Evolutionary conservation across 2,888 invertebrate species (phyloP).

Genomic region (Syrphus vitripennis): DNA sequence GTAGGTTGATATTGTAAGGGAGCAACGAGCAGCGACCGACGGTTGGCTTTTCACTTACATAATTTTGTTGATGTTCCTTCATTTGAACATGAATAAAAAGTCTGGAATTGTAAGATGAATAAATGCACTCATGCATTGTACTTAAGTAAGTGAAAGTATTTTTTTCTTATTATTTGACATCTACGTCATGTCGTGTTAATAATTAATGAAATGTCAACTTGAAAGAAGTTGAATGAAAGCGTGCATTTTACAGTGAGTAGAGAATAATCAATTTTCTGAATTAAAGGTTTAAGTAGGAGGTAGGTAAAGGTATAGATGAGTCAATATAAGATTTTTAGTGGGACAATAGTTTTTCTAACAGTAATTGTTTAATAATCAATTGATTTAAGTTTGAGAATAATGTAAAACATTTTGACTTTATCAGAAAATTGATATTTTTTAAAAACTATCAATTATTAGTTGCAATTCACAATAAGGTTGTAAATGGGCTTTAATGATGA

Average conservation of each 20-base stretch:
- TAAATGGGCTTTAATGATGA: no score
- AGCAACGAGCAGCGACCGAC: background rate
- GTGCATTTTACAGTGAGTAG: no score
- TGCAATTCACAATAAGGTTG: no score
- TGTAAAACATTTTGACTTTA: no score
- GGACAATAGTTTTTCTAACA: no score
- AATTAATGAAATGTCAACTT: conserved; percentile 65
- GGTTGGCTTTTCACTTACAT: conserved; percentile 17
- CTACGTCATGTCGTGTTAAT: conserved; percentile 7
- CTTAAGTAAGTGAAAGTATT: conserved; percentile 28
- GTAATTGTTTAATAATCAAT: no score
- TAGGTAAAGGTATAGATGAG: no score
- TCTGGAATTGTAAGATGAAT: conserved; percentile 31
- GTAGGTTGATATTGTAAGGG: background rate
- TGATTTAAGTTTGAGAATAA: no score
- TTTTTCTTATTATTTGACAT: conserved; percentile 24
- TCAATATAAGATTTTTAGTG: no score
- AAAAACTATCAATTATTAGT: no score
- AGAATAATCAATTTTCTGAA: background rate
- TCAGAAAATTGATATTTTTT: no score
- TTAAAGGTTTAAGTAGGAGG: no score
- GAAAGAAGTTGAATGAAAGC: background rate
- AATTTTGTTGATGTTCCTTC: conserved; percentile 42
- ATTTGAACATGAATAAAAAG: conserved; percentile 44
- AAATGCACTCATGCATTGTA: conserved; percentile 49